Evolutionary conservation across 2,797 vertebrate species (phyloP).

Genomic region (Setipinna tenuifilis): DNA sequence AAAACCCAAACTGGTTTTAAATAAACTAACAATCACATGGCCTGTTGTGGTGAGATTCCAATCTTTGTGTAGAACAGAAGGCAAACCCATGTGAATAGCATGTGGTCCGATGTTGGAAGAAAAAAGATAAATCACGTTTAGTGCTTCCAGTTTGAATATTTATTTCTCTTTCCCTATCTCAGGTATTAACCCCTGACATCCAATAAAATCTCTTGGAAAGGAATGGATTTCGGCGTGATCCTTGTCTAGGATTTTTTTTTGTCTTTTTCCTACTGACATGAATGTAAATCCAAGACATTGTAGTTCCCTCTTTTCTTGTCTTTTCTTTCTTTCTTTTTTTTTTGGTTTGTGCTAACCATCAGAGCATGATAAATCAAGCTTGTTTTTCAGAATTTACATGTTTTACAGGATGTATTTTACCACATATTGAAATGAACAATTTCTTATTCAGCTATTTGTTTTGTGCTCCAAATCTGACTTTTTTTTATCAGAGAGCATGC

Average conservation of each 20-base stretch:
- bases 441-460: background rate
- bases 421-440: constrained; percentile 8
- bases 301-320: background rate
- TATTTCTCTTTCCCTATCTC: constrained; percentile 53
- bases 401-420: constrained; percentile 47
- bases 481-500: background rate
- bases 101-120: constrained; percentile 18
- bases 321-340: background rate
- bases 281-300: constrained; percentile 11
- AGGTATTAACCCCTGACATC: constrained; percentile 55
- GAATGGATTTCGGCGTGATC: constrained; percentile 41
- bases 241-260: constrained; percentile 43
- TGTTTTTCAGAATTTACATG: constrained; percentile 52
- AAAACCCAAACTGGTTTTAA: constrained; percentile 28
- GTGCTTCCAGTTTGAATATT: constrained; percentile 48
- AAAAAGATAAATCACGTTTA: constrained; percentile 9
- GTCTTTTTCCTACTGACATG: constrained; percentile 44
- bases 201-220: constrained; percentile 47
- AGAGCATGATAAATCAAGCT: constrained; percentile 58
- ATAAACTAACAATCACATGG: constrained; percentile 32
- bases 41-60: constrained; percentile 21
- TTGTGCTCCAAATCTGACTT: background rate
- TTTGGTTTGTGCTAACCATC: background rate
- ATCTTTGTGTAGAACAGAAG: constrained; percentile 19
- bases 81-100: constrained; percentile 19